Base-by-base conservation (phyloP, 2,888 invertebrate genomes). In the Resseliella maxima region DNA sequence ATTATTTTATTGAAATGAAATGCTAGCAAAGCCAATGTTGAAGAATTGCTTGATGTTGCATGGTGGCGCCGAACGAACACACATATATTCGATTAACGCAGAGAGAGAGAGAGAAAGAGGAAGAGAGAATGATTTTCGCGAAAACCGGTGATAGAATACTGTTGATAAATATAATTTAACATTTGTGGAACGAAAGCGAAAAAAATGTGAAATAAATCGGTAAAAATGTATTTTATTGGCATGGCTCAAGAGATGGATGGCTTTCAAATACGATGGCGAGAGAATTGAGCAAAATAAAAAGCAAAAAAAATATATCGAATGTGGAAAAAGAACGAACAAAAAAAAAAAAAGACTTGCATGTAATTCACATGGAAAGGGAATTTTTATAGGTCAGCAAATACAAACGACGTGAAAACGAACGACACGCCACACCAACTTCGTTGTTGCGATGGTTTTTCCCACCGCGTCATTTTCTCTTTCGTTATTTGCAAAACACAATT, bases 381-480 rank as follows among this genome's bases (percentile, higher is more conserved):
- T 15, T 72, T 50, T 50, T 72, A 72, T 72, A 72, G 72, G 72
- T 72, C 72, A 72, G 31, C 72, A 72, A 72, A 31, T 72, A 72
- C 24, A 59, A 59, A 59, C 27, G 59, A n/a, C 27, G 59, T 15
- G 15, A 6, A 72, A 27, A 18, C 72, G 10, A 72, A 72, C 31
- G 31, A 27, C 72, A 31, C 15, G 31, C 72, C 72, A 18, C 18
- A 8, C 72, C 10, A 72, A 31, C n/a, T n/a, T n/a, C n/a, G n/a
- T n/a, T 31, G 15, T 31, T 72, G n/a, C 59, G 12, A 27, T 35
- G 35, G 15, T 2, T 15, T 72, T 72, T 72, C 31, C 15, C 15
- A 72, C 31, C 31, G 18, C 24, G n/a, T 72, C 31, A 10, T 72
- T 72, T 72, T 72, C 31, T 72, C 35, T 10, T 15, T 72, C 72